Percentiles rank a stretch among this genome's conserved stretches.
phyloP scores from a whole-genome alignment of 2,797 vertebrate species.

The Tachyglossus aculeatus region DNA sequence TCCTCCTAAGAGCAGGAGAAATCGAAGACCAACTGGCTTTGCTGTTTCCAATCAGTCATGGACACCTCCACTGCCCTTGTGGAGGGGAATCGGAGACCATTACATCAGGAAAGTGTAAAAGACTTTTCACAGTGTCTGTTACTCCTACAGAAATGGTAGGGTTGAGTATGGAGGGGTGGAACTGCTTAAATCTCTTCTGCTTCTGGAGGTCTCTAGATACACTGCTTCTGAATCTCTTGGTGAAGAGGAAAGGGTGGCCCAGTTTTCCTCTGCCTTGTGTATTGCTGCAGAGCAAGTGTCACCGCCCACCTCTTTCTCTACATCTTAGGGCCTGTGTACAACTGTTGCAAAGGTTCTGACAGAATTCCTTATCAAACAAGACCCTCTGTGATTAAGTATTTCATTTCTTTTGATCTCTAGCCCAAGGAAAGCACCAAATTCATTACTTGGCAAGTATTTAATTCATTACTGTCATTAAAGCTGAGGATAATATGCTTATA shows the following conservation, averaged over 20 bases:
- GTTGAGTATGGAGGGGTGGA: too few relatives aligned
- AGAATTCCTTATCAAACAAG: conserved; percentile 1
- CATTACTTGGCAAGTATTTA: conserved; percentile 50
- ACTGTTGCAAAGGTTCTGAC: not conserved
- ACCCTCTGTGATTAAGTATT: not conserved
- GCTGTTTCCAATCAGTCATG: too few relatives aligned
- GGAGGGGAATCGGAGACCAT: too few relatives aligned
- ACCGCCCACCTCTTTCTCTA: not conserved
- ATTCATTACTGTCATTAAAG: conserved; percentile 55
- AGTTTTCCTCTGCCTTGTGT: not conserved
- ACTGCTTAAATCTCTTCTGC: too few relatives aligned
- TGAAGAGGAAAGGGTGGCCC: not conserved
- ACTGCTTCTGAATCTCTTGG: not conserved
- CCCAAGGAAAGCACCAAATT: conserved; percentile 39
- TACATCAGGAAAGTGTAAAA: too few relatives aligned
- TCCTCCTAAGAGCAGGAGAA: too few relatives aligned
- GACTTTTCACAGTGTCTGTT: too few relatives aligned
- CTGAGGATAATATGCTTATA: conserved; percentile 14
- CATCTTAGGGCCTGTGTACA: not conserved
- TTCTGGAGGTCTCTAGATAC: too few relatives aligned
- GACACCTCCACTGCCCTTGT: too few relatives aligned
- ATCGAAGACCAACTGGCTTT: too few relatives aligned
- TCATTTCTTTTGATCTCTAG: conserved; percentile 50
- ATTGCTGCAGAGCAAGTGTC: not conserved
- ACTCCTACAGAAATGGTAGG: too few relatives aligned